phyloP scores from a whole-genome alignment of 2,888 invertebrate species.

The Odontothrips loti region DNA sequence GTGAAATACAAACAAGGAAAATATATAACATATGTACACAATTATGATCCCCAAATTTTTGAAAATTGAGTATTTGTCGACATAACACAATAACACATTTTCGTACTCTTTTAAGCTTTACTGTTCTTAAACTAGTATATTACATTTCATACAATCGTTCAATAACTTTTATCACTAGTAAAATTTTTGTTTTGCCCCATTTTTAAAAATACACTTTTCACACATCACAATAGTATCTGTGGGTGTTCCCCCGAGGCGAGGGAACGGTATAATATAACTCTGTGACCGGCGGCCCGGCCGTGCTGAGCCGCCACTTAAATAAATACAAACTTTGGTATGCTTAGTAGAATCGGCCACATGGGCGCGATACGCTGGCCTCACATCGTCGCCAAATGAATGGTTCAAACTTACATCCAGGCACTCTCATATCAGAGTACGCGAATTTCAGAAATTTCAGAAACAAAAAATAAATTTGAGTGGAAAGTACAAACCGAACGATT shows the following conservation, averaged over 20 bases:
- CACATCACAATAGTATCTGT: slow-evolving; percentile 26
- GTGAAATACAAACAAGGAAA: slow-evolving; percentile 24
- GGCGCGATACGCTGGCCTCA: not conserved
- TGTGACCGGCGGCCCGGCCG: slow-evolving; percentile 15
- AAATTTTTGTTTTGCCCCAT: slow-evolving; percentile 26
- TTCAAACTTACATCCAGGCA: too few species aligned
- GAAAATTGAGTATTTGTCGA: slow-evolving; percentile 25
- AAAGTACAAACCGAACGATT: too few species aligned
- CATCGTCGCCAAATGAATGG: not conserved
- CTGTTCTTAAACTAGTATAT: not conserved
- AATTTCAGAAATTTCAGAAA: too few species aligned
- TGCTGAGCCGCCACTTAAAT: slow-evolving; percentile 9
- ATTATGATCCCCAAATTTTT: slow-evolving; percentile 20
- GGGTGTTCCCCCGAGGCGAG: slow-evolving; percentile 21
- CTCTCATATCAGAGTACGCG: too few species aligned
- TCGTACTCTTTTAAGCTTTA: not conserved
- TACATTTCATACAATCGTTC: slow-evolving; percentile 23
- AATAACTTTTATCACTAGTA: slow-evolving; percentile 23
- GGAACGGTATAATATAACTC: slow-evolving; percentile 23
- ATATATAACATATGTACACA: slow-evolving; percentile 25
- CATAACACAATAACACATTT: slow-evolving; percentile 25
- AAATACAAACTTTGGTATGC: slow-evolving; percentile 26
- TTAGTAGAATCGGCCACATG: not conserved
- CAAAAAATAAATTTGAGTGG: too few species aligned
- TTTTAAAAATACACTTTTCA: slow-evolving; percentile 25